These are phyloP conservation scores for Clupea harengus DNA, from an alignment of 2,113 vertebrate genomes.

Conservation along the genomic window DNA sequence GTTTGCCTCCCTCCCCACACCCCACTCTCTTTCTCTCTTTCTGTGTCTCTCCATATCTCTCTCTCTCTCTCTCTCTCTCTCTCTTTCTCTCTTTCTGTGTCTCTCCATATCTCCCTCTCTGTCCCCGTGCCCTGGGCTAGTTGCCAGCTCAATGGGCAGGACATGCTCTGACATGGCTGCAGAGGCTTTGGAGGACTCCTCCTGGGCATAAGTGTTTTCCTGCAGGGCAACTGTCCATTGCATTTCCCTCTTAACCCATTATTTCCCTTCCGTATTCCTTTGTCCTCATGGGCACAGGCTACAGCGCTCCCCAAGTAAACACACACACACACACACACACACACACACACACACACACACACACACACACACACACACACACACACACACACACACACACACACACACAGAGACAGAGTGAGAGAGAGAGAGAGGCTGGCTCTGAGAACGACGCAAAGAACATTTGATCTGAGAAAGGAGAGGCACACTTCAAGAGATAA, in stretches of 20 bases:
- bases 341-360: too few relatives aligned
- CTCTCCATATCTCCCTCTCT: neutral
- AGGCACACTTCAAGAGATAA: constrained; percentile 44
- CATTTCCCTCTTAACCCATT: neutral
- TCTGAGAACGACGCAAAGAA: constrained; percentile 10
- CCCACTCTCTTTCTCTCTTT: constrained; percentile 8
- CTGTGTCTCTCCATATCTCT: neutral
- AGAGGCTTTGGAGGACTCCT: neutral
- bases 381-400: too few relatives aligned
- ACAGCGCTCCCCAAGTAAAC: constrained; percentile 21
- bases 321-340: too few relatives aligned
- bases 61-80: neutral
- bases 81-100: constrained; percentile 8
- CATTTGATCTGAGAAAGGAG: constrained; percentile 42
- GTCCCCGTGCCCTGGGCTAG: constrained; percentile 19
- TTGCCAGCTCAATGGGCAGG: constrained; percentile 15
- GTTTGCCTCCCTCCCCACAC: neutral
- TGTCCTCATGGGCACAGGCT: neutral
- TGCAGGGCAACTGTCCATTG: constrained; percentile 14
- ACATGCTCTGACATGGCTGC: constrained; percentile 16
- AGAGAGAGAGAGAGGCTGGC: neutral
- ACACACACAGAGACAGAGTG: neutral
- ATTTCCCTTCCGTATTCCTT: neutral
- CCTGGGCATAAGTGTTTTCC: neutral
- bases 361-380: too few relatives aligned